Evolutionary conservation across 2,888 invertebrate species (phyloP).

Genomic region (Monopis laevigella): DNA sequence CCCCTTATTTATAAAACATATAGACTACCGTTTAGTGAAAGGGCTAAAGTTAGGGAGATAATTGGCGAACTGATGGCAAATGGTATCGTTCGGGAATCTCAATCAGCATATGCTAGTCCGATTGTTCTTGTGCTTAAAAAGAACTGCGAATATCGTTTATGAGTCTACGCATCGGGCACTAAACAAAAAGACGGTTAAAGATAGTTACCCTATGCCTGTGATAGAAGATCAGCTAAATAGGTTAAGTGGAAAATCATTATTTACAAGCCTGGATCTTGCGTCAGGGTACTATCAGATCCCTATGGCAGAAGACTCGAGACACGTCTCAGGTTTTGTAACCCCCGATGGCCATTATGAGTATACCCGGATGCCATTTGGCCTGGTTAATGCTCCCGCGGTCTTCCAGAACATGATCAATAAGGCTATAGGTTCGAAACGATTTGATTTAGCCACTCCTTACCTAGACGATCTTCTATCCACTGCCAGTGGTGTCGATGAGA

Average conservation of each 20-base stretch:
- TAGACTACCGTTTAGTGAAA: constrained; percentile 15
- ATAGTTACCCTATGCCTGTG: constrained; percentile 22
- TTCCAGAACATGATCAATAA: constrained; percentile 24
- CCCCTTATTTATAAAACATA: constrained; percentile 17
- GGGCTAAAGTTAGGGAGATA: constrained; percentile 14
- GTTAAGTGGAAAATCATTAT: constrained; percentile 20
- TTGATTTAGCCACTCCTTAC: constrained; percentile 19
- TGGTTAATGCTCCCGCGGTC: constrained; percentile 23
- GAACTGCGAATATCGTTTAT: constrained; percentile 19
- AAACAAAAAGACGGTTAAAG: constrained; percentile 20
- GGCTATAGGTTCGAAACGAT: constrained; percentile 14
- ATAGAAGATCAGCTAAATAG: constrained; percentile 26
- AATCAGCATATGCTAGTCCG: constrained; percentile 22
- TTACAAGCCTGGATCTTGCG: constrained; percentile 22
- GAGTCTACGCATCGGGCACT: constrained; percentile 18
- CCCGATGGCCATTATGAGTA: constrained; percentile 27
- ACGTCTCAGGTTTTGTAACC: constrained; percentile 27
- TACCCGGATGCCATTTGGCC: constrained; percentile 19
- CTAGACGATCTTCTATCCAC: constrained; percentile 26
- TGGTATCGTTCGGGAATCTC: constrained; percentile 13
- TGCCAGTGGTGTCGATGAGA: neutral
- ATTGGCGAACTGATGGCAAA: constrained; percentile 14
- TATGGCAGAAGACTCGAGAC: constrained; percentile 20
- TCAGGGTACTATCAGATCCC: constrained; percentile 27
- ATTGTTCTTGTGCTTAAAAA: constrained; percentile 22